Evolutionary conservation across 92 coral and sea anemone species (phyloP).

Genomic region (Pocillopora grandis): DNA sequence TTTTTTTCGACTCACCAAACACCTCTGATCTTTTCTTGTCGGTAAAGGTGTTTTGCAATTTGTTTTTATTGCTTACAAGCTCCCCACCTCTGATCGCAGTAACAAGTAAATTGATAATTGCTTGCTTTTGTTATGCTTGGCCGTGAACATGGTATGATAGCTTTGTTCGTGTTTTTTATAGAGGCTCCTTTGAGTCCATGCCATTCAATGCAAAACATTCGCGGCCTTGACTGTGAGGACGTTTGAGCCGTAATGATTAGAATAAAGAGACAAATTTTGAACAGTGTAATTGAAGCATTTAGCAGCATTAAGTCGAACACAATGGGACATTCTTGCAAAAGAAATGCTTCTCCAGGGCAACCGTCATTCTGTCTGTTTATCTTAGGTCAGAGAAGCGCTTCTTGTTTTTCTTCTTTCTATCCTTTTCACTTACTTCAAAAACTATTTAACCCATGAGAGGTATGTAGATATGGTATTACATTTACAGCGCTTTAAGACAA

Average conservation of each 20-base stretch:
- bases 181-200: background rate
- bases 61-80: too few species aligned
- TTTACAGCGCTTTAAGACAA: background rate
- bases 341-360: conserved; percentile 23
- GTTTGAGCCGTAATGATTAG: background rate
- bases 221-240: background rate
- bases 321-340: conserved; percentile 33
- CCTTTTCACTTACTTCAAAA: background rate
- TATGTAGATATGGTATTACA: background rate
- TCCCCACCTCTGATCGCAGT: too few species aligned
- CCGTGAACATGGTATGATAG: background rate
- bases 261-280: background rate
- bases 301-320: conserved; percentile 18
- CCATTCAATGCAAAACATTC: background rate
- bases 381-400: background rate
- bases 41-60: too few species aligned
- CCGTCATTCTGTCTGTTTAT: conserved; percentile 15
- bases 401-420: background rate
- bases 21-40: too few species aligned
- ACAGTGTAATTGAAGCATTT: conserved; percentile 37
- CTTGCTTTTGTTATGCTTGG: too few species aligned
- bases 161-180: background rate
- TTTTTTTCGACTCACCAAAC: too few species aligned
- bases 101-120: too few species aligned
- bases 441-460: background rate